Conservation (phyloP, 1,140 invertebrate species). For the Lepidotrigona ventralis region DNA sequence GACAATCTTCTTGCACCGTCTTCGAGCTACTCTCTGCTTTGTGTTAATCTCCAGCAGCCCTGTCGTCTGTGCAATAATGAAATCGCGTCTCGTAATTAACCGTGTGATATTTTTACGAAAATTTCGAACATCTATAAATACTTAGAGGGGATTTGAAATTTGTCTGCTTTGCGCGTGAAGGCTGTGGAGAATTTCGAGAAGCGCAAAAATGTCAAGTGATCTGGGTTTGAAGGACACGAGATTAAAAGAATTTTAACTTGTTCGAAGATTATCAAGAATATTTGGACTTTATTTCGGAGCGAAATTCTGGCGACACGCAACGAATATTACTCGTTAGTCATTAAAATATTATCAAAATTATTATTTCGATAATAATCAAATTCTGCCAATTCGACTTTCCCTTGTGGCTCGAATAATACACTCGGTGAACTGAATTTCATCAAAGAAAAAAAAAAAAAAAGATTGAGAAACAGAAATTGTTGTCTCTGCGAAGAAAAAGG, state of each 20-base stretch:
- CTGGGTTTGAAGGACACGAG: too few species aligned
- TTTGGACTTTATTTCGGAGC: too few species aligned
- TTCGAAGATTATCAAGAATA: too few species aligned
- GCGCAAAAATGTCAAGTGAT: too few species aligned
- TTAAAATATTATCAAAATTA: not conserved
- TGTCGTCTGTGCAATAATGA: not conserved
- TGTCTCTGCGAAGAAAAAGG: not conserved
- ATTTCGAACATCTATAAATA: too few species aligned
- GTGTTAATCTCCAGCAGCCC: slow-evolving; percentile 7
- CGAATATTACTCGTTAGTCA: not conserved
- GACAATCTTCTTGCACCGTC: not conserved
- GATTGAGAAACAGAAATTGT: too few species aligned
- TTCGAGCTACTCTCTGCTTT: not conserved
- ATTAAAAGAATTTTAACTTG: too few species aligned
- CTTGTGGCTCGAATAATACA: not conserved
- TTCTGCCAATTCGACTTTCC: not conserved
- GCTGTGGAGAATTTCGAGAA: too few species aligned
- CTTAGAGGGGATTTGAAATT: too few species aligned
- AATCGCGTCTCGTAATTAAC: not conserved
- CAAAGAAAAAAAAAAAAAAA: not conserved
- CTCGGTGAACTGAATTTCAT: not conserved
- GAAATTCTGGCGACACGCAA: not conserved
- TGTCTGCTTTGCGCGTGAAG: too few species aligned
- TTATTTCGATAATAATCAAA: not conserved
- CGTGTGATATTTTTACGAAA: too few species aligned